Base-by-base conservation (phyloP, 2,888 invertebrate genomes). In the Lasioglossum zephyrum region DNA sequence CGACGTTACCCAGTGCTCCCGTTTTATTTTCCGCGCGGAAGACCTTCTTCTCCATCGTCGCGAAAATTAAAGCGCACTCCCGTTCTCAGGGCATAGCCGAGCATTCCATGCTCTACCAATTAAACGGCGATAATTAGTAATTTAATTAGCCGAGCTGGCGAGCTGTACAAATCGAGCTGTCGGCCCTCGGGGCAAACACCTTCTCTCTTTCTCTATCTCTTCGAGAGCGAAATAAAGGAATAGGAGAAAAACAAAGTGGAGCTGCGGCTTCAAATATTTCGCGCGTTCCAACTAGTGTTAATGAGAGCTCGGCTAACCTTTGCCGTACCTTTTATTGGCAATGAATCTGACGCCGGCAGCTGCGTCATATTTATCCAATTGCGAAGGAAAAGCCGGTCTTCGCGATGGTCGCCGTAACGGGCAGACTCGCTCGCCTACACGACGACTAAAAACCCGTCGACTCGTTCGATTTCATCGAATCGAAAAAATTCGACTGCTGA, bases 321-420 rank as follows among this genome's bases (percentile, higher is more conserved):
- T 80, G 66, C 39, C 69, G 60, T 81, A 86, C 77, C 85, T 90
- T 88, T 90, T 87, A 88, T 82, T 78, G 90, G 26, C 76, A 78
- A 66, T 78, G 82, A 86, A 88, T 86, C 82, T 60, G 85, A 88
- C 78, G 81, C 60, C 53, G 77, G 77, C 80, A 83, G 86, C 83
- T 76, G 87, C 81, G 73, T 85, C 85, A 80, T 84, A 72, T 87
- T 90, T 87, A 82, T 82, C 79, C 88, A 84, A 90, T 89, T 85
- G 83, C 76, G 44, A 57, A 57, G 76, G 31, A 84, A 83, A 74
- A 90, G 87, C 89, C 90, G 84, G 90, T 90, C 78, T 47, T 18
- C 75, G 63, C 31, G 72, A 36, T 1, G 31, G 16, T 73, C 76
- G 63, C 74, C 74, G 66, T 78, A 73, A 78, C 81, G 66, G 73